phyloP scores from a whole-genome alignment of 2,797 vertebrate species.

The Helostoma temminkii region DNA sequence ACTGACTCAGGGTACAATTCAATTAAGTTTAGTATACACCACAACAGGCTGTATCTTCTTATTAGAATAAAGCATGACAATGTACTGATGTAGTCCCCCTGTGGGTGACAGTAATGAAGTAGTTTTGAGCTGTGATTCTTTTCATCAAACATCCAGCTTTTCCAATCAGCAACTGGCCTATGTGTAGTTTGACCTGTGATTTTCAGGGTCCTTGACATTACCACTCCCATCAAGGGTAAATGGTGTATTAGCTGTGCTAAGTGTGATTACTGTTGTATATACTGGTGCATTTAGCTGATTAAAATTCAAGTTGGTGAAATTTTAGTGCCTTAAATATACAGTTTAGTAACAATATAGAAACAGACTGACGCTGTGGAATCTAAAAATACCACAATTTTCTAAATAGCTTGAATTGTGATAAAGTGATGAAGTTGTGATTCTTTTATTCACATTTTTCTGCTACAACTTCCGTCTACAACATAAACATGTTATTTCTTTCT shows the following conservation, averaged over 20 bases:
- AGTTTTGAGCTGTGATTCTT: slow-evolving; percentile 19
- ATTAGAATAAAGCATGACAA: slow-evolving; percentile 63
- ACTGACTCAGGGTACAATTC: slow-evolving; percentile 75
- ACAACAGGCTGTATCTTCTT: slow-evolving; percentile 64
- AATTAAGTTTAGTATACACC: slow-evolving; percentile 71
- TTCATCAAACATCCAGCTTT: slow-evolving; percentile 2
- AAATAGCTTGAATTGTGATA: too few species aligned
- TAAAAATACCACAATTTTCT: too few species aligned
- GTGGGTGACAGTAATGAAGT: slow-evolving; percentile 6
- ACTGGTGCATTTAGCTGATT: not conserved
- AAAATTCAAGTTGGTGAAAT: not conserved
- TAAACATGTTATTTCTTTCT: too few species aligned
- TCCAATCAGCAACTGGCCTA: not conserved
- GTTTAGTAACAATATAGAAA: not conserved
- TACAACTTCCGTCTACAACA: too few species aligned
- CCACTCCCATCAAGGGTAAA: not conserved
- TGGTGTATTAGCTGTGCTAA: not conserved
- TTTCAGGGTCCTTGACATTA: not conserved
- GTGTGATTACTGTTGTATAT: not conserved
- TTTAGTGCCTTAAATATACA: not conserved
- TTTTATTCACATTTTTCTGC: too few species aligned
- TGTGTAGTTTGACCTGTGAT: slow-evolving; percentile 2
- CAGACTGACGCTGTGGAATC: too few species aligned
- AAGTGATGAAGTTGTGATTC: too few species aligned
- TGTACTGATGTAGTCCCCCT: slow-evolving; percentile 37